Base-by-base conservation (phyloP, 30 jellyfish, hydroid and myxozoan genomes). In the Cassiopea andromeda region DNA sequence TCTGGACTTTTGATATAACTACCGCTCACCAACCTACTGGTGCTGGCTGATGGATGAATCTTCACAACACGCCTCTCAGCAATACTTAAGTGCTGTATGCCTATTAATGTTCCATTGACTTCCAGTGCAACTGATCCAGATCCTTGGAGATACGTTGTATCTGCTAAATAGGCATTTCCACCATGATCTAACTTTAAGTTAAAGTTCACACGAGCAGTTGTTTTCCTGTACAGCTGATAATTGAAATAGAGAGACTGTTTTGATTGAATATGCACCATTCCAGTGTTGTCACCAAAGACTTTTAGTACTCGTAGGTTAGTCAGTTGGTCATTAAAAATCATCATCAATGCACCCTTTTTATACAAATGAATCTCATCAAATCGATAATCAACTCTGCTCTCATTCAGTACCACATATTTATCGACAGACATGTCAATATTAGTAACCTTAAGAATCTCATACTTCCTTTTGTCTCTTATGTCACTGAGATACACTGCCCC, bases 51-150 rank as follows among this genome's bases (percentile, higher is more conserved):
- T 18, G 95, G 90, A 48, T 88, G 95, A 44, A 88, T 78, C 77
- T 78, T 88, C 77, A 80, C 95, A 14, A 69, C 45, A 17, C 95
- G 86, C 47, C 73, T 79, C 43, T 80, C 90, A 9, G 95, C 90
- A 1, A 88, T 75, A 2, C 48, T 70, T 9, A 88, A n/a, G 59
- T 88, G 43, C 49, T 88, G 95, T 4, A 88, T 72, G 19, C 95
- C 95, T 6, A n/a, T 69, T 73, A 88, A 44, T 46, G 95, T 88
- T 27, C 95, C 95, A 60, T 88, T 88, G 17, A 88, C 90, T 12
- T 88, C 95, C 73, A 88, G 69, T 1, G 95, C 90, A 66, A 80
- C 90, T 38, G 70, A 13, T 16, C 95, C 95, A 1, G 87, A 2
- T 48, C 95, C 95, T 69, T 88, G 90, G 2, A 88, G 17, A 45